Evolutionary conservation across 2,797 vertebrate species (phyloP), one percentile per base, ranked within the genome.

Genomic region (Choloepus didactylus): DNA sequence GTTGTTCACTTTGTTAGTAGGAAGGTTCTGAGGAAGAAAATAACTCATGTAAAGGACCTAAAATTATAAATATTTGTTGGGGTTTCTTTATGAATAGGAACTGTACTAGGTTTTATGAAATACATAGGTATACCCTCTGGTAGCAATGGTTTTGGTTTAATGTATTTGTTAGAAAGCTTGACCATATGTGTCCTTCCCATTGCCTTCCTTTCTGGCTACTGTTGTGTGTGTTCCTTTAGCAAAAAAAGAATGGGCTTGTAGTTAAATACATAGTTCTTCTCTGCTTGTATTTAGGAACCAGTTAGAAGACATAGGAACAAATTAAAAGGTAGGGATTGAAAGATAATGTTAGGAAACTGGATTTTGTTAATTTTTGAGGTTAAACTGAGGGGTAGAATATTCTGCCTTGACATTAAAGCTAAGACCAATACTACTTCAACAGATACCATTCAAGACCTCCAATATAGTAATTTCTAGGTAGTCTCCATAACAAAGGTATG

Each of bases 11-110:
- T 56, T 81, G n/a, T 73, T 87, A 84, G 64, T 86, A 94, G 66
- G 81, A 95, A 92, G 44, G 31, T 93, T 94, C 14, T 75, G 59
- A 81, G 72, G 6, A 93, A 87, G 29, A 72, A 95, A 93, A 27
- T 88, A 70, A 80, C 21, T 72, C 44, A 64, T 0, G 4, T 59
- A 81, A 87, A 87, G 59, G 49, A 56, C n/a, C 51, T 91, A 54
- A 46, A 38, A 12, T 70, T 56, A 54, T 69, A 85, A 85, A 38
- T 49, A 69, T 27, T 4, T n/a, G 7, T 56, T 56, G 49, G n/a
- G 27, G 41, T 46, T 75, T 44, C 41, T 38, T 46, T 75, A 27
- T 75, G 72, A 49, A 49, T 12, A 75, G 72, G 27, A 46, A 70
- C 31, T 64, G 75, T 85, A 35, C 49, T 76, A 18, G 64, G 10